A percentile compares a stretch with the other conserved stretches of the same genome.
phyloP scores from a whole-genome alignment of 2,888 invertebrate species.

The Apamea crenata region DNA sequence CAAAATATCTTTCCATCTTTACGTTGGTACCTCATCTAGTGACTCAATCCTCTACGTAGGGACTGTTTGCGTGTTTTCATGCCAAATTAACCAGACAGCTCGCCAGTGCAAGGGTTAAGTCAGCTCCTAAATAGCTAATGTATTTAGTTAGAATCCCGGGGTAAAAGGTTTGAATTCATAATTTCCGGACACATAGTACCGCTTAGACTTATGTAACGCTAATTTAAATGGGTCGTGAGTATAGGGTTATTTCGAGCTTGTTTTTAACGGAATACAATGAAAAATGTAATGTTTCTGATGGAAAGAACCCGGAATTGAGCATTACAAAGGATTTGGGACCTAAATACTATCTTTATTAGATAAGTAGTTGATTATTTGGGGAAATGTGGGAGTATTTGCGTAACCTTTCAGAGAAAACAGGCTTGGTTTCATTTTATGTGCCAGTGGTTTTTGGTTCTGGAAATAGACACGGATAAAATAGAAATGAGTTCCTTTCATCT shows the following conservation, averaged over 20 bases:
- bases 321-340: neutral
- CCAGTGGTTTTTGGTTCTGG: neutral
- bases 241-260: conserved; percentile 48
- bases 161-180: conserved; percentile 80
- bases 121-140: conserved; percentile 83
- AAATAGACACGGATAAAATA: conserved; percentile 29
- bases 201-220: conserved; percentile 62
- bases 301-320: neutral
- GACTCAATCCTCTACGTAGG: conserved; percentile 42
- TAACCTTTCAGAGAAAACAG: neutral
- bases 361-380: conserved; percentile 2
- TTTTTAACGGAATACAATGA: conserved; percentile 33
- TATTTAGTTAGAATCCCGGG: conserved; percentile 78
- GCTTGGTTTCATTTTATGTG: neutral
- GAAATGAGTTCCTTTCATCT: conserved; percentile 28
- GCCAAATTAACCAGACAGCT: conserved; percentile 82
- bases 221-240: conserved; percentile 64
- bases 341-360: neutral
- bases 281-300: conserved; percentile 28
- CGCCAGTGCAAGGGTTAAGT: conserved; percentile 73
- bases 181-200: conserved; percentile 69
- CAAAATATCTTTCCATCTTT: neutral
- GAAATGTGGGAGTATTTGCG: neutral
- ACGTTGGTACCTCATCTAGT: conserved; percentile 53
- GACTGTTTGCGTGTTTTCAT: conserved; percentile 82